Percentiles rank a stretch among this genome's conserved stretches.
These are phyloP conservation scores for Tetragonula clypearis DNA, from an alignment of 1,140 invertebrate species.

Conservation along the genomic window DNA sequence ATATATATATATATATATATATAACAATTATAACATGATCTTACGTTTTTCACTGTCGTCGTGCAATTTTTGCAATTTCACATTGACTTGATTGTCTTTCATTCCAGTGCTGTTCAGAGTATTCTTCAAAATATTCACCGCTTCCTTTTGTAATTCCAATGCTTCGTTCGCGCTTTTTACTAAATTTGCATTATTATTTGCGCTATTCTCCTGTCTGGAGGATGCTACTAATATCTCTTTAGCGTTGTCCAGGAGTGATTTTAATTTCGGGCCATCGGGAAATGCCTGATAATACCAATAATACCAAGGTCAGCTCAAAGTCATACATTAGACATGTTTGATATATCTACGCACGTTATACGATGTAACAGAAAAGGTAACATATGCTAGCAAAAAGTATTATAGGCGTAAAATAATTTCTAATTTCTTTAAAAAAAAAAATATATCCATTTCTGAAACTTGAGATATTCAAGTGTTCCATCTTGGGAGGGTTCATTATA, in stretches of 20 bases:
- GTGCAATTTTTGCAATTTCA: conserved; percentile 79
- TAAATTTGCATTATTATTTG: conserved; percentile 74
- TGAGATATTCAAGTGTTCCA: too few species aligned
- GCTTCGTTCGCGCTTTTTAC: conserved; percentile 66
- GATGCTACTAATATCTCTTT: conserved; percentile 81
- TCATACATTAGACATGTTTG: too few species aligned
- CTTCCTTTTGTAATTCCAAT: conserved; percentile 79
- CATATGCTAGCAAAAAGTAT: too few species aligned
- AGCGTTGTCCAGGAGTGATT: conserved; percentile 75
- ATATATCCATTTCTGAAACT: too few species aligned
- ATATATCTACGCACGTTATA: too few species aligned
- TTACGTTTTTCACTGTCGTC: conserved; percentile 71
- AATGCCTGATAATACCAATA: conserved; percentile 62
- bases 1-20: too few species aligned
- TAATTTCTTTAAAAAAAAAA: too few species aligned
- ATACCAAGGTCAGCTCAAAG: too few species aligned
- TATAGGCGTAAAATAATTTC: too few species aligned
- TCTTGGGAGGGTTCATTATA: too few species aligned
- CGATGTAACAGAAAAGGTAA: too few species aligned
- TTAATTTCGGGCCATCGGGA: conserved; percentile 71
- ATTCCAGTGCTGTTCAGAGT: conserved; percentile 82
- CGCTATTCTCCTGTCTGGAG: conserved; percentile 76
- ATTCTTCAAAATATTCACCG: conserved; percentile 80
- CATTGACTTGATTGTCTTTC: conserved; percentile 82
- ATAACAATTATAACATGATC: background rate